phyloP scores from a whole-genome alignment of 2,888 invertebrate species.

The Leptopterna dolabrata region DNA sequence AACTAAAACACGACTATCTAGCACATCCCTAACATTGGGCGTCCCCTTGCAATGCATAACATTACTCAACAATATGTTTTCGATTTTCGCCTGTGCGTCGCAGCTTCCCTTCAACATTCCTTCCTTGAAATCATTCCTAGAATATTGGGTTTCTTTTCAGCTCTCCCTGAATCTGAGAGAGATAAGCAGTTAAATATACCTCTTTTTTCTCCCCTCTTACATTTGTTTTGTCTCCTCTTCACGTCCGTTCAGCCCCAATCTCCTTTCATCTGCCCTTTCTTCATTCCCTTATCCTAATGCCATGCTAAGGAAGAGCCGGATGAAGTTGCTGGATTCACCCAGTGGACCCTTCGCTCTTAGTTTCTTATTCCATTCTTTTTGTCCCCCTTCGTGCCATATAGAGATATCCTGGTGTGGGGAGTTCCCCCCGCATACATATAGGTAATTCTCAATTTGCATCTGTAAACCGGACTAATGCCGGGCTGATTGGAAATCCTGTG shows the following conservation, averaged over 20 bases:
- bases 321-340: background rate
- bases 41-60: no score
- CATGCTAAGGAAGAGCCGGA: background rate
- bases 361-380: background rate
- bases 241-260: background rate
- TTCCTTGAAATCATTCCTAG: no score
- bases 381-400: background rate
- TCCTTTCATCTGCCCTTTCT: background rate
- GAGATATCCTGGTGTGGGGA: background rate
- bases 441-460: conserved; percentile 1
- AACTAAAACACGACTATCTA: no score
- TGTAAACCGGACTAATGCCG: background rate
- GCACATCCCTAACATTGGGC: no score
- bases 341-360: background rate
- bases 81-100: no score
- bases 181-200: background rate
- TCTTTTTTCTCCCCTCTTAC: conserved; percentile 17
- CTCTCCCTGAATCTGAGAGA: no score
- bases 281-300: background rate
- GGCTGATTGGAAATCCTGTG: background rate
- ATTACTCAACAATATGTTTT: no score
- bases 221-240: background rate
- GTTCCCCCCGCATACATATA: background rate
- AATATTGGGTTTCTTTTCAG: no score
- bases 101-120: no score